These are phyloP conservation scores for Dolomedes plantarius DNA, from an alignment of 2,888 invertebrate genomes.

Conservation along the genomic window DNA sequence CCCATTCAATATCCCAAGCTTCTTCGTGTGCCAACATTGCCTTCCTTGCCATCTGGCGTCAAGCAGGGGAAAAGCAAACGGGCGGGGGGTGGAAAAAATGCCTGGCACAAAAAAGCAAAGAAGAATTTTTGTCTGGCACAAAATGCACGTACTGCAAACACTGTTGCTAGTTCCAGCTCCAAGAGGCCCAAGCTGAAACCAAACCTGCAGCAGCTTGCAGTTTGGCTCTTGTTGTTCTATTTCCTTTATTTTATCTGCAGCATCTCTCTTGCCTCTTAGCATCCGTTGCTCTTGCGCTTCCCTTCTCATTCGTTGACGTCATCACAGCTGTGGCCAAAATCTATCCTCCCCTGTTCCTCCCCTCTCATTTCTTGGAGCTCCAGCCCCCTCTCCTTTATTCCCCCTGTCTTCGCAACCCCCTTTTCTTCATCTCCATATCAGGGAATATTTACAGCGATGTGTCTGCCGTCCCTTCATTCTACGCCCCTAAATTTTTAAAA, in stretches of 20 bases:
- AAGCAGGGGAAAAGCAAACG: constrained; percentile 12
- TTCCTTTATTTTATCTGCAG: constrained; percentile 70
- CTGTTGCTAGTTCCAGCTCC: constrained; percentile 62
- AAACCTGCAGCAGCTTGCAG: constrained; percentile 61
- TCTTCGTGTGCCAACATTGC: constrained; percentile 67
- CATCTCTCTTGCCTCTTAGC: constrained; percentile 69
- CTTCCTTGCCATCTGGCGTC: constrained; percentile 66
- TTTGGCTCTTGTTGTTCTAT: constrained; percentile 65
- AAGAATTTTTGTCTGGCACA: constrained; percentile 64
- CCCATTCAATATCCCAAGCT: constrained; percentile 61
- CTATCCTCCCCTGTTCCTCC: constrained; percentile 46
- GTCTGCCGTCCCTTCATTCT: constrained; percentile 34
- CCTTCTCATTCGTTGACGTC: constrained; percentile 72
- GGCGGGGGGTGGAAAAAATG: constrained; percentile 32
- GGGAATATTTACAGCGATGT: constrained; percentile 54
- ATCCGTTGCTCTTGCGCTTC: constrained; percentile 59
- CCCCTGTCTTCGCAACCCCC: not conserved
- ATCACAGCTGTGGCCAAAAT: constrained; percentile 72
- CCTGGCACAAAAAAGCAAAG: constrained; percentile 54
- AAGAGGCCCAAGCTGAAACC: constrained; percentile 61
- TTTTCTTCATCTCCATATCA: constrained; percentile 65
- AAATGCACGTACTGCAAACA: constrained; percentile 67
- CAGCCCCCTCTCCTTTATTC: constrained; percentile 2
- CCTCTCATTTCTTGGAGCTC: constrained; percentile 39
- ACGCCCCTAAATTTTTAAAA: constrained; percentile 44